A percentile compares a stretch with the other conserved stretches of the same genome.
phyloP scores from a whole-genome alignment of 1,140 invertebrate genomes.

The Oppia nitens region DNA sequence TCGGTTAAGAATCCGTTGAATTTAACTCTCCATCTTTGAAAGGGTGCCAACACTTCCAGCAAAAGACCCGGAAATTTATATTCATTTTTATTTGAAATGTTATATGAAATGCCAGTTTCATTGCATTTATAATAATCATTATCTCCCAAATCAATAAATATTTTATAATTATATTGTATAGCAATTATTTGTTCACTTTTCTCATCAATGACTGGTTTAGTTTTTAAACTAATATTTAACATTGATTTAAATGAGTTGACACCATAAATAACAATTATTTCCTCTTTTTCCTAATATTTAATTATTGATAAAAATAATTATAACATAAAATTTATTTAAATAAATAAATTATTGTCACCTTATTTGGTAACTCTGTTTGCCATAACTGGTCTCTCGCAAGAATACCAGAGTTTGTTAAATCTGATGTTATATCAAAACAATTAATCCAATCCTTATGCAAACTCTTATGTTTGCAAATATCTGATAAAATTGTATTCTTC shows the following conservation, averaged over 20 bases:
- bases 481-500: neutral
- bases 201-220: neutral
- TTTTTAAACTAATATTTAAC: neutral
- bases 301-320: neutral
- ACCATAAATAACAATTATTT: neutral
- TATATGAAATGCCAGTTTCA: neutral
- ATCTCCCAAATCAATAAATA: neutral
- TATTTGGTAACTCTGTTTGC: neutral
- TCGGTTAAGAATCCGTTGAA: slow-evolving; percentile 1
- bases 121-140: neutral
- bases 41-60: neutral
- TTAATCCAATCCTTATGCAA: neutral
- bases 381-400: neutral
- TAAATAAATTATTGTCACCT: neutral
- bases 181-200: neutral
- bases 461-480: neutral
- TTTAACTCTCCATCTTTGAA: slow-evolving; percentile 1
- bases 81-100: slow-evolving; percentile 37
- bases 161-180: neutral
- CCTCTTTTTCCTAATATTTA: neutral
- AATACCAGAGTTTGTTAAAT: neutral
- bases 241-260: neutral
- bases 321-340: neutral
- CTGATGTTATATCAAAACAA: neutral
- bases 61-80: neutral